Evolutionary conservation across 2,113 vertebrate genomes (phyloP).

Genomic region (Herpailurus yagouaroundi): DNA sequence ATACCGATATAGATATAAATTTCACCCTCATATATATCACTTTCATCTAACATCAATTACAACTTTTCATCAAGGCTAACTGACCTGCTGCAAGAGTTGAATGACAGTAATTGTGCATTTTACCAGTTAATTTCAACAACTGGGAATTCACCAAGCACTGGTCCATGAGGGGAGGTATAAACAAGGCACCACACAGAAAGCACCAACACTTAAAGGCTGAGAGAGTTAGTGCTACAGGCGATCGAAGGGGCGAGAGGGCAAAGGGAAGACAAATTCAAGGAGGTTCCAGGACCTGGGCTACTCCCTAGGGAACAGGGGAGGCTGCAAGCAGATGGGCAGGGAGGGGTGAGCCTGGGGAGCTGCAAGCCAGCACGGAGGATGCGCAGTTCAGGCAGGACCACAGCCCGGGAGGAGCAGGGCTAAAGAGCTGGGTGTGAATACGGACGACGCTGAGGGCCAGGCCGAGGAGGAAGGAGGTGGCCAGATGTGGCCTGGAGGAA

Average conservation of each 20-base stretch:
- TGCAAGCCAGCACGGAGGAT: rapidly evolving
- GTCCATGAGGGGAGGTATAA: rapidly evolving
- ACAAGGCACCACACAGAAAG: too few relatives aligned
- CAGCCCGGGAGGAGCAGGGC: rapidly evolving
- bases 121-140: background rate
- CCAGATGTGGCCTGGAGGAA: rapidly evolving
- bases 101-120: background rate
- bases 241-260: background rate
- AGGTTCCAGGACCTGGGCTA: too few relatives aligned
- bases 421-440: too few relatives aligned
- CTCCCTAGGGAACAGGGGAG: rapidly evolving
- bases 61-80: background rate
- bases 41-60: background rate
- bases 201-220: rapidly evolving
- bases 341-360: rapidly evolving
- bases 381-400: rapidly evolving
- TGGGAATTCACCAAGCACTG: background rate
- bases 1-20: background rate
- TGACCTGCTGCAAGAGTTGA: background rate
- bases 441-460: rapidly evolving
- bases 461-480: background rate
- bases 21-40: background rate
- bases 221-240: rapidly evolving
- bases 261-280: background rate
- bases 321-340: background rate